Base-by-base conservation (phyloP, 2,888 invertebrate genomes). In the Stenolophus ochropezus region DNA sequence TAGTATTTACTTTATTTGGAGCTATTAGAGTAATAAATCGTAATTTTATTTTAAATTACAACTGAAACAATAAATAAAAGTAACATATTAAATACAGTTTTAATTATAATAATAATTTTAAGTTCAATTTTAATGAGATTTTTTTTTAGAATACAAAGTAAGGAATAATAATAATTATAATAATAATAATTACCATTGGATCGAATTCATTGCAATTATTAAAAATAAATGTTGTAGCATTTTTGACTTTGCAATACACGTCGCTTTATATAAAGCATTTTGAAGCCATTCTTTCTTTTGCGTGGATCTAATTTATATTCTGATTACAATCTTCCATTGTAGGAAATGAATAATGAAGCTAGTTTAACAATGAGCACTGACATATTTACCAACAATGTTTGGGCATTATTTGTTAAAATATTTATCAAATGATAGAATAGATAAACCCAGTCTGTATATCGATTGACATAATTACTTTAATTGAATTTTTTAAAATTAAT, bases 321-420 rank as follows among this genome's bases (percentile, higher is more conserved):
- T 69, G 65, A 69, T 33, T 33, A 69, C 14, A 69, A 33, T 69
- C 18, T 69, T 69, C 65, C 33, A 33, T 69, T 42, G 65, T 69
- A 20, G 0, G 16, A 33, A 69, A 33, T 69, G 65, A 69, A 69
- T 69, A 73, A 73, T 73, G 47, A 47, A 2, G 23, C 33, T 27
- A 27, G 51, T 51, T 74, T 20, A 49, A 74, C 74, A 74, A 74
- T 74, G 25, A 25, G 74, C 18, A 74, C 23, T 21, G 53, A 53
- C 51, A 74, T 51, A 51, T 21, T 47, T 33, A 23, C 73, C 14
- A 21, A 21, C 23, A 23, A 74, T 53, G 74, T 74, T 74, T 27
- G 53, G 25, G 42, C 51, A 74, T 53, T 74, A 51, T 23, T 74
- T 74, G 65, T 33, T 69, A 16, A 69, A 69, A 69, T 69, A 69